Evolutionary conservation across 2,113 vertebrate species (phyloP), one percentile per base, ranked within the genome.

Genomic region (Poeciliopsis retropinna): DNA sequence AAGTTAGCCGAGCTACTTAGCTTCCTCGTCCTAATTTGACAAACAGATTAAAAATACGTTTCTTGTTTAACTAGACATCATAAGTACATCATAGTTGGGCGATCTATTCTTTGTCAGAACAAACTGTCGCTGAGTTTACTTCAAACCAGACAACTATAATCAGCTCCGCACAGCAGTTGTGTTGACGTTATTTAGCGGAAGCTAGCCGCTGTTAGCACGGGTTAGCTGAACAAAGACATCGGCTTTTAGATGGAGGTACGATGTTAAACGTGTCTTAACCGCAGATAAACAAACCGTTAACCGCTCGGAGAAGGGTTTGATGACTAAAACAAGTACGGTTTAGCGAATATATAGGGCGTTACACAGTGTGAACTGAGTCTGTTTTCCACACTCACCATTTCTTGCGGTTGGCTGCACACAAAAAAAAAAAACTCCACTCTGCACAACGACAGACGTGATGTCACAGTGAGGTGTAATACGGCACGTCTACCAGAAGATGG

Each of bases 321-420:
- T 28, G 34, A 28, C 30, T 12, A 3, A 41, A 22, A 60, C n/a
- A 30, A 51, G 28, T 28, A 14, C 14, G 3, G 28, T 81, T 37
- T 66, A 1, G 1, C 0, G 11, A n/a, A 47, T 64, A 25, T n/a
- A 63, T 34, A 37, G 17, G 67, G 1, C 11, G 9, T 32, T 44
- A 44, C n/a, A 60, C 22, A 54, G 19, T 65, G 7, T 13, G 37
- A 83, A 60, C 41, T 64, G 65, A 61, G 1, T 75, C 17, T 62
- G 72, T 80, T 87, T 81, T 77, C 76, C 83, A 67, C 87, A 93
- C 94, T 94, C 90, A 95, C 94, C 94, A 95, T 95, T 90, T 91
- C 93, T 92, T 85, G 82, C 84, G 85, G 85, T 86, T 85, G 88
- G 83, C 76, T 84, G 86, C 80, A 65, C 81, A 82, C 27, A 67